Evolutionary conservation across 2,113 vertebrate genomes (phyloP).

Genomic region (Semnopithecus entellus): DNA sequence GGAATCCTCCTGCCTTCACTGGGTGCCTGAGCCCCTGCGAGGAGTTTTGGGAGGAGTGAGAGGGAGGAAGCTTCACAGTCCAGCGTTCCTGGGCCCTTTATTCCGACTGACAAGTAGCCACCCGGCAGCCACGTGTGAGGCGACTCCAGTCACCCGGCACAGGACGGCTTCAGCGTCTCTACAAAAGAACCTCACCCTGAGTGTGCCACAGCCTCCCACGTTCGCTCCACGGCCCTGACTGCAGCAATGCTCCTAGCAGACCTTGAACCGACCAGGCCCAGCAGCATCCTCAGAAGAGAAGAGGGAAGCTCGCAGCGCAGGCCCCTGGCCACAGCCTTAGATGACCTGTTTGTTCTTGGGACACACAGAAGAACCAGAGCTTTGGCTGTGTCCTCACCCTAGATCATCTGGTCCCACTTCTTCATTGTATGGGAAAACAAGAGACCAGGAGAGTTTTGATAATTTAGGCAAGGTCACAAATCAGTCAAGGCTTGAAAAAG

Average conservation of each 20-base stretch:
- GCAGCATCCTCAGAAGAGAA: not conserved
- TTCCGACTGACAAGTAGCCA: not conserved
- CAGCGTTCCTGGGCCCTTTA: not conserved
- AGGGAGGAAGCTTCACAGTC: not conserved
- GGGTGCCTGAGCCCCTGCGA: not conserved
- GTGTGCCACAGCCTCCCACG: not conserved
- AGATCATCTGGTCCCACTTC: not conserved
- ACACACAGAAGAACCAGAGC: fast-evolving
- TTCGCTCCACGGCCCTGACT: not conserved
- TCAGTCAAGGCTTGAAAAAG: not conserved
- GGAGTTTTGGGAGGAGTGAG: not conserved
- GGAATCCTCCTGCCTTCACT: not conserved
- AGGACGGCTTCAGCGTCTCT: not conserved
- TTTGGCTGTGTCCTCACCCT: not conserved
- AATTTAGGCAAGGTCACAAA: not conserved
- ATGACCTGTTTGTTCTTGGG: fast-evolving
- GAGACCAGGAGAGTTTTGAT: not conserved
- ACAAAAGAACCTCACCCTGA: too few relatives aligned
- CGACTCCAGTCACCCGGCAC: not conserved
- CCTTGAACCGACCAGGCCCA: not conserved
- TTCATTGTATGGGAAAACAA: not conserved
- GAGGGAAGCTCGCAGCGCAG: not conserved
- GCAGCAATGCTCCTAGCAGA: fast-evolving
- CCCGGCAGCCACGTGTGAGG: too few relatives aligned
- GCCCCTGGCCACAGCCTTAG: not conserved